Evolutionary conservation across 2,797 vertebrate genomes (phyloP).

Genomic region (Bryconaethiops microstoma): DNA sequence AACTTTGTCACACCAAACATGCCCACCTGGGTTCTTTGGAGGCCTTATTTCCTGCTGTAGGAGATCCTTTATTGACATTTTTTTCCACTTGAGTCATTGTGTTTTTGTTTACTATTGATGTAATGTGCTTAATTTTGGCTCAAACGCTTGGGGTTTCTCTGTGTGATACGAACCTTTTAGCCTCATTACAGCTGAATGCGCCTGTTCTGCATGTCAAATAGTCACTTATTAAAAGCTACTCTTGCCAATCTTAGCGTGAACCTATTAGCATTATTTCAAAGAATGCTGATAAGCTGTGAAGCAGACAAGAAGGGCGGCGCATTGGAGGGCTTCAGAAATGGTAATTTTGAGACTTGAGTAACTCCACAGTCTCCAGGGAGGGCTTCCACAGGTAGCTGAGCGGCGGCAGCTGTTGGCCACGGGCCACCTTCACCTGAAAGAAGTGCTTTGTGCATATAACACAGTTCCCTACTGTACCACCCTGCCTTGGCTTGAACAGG

Average conservation of each 20-base stretch:
- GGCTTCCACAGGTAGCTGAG: slow-evolving; percentile 48
- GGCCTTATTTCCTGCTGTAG: background rate
- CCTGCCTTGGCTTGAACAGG: slow-evolving; percentile 30
- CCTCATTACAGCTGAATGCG: background rate
- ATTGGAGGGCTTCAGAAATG: slow-evolving; percentile 21
- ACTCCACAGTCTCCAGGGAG: slow-evolving; percentile 16
- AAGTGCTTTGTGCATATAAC: slow-evolving; percentile 55
- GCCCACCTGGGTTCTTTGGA: background rate
- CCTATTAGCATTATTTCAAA: slow-evolving; percentile 5
- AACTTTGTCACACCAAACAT: background rate
- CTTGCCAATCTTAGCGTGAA: background rate
- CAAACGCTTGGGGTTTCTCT: background rate
- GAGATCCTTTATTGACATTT: background rate
- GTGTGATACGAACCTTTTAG: background rate
- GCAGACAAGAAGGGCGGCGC: background rate
- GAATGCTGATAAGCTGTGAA: slow-evolving; percentile 6
- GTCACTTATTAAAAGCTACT: slow-evolving; percentile 2
- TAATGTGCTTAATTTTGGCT: background rate
- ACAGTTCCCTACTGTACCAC: slow-evolving; percentile 45
- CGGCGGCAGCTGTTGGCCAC: slow-evolving; percentile 29
- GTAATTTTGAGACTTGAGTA: slow-evolving; percentile 34
- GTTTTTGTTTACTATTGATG: background rate
- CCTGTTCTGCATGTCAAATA: background rate
- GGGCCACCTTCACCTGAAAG: slow-evolving; percentile 56
- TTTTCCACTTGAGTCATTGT: background rate